Evolutionary conservation across 2,113 vertebrate species (phyloP), one percentile per base, ranked within the genome.

Genomic region (Upupa epops): DNA sequence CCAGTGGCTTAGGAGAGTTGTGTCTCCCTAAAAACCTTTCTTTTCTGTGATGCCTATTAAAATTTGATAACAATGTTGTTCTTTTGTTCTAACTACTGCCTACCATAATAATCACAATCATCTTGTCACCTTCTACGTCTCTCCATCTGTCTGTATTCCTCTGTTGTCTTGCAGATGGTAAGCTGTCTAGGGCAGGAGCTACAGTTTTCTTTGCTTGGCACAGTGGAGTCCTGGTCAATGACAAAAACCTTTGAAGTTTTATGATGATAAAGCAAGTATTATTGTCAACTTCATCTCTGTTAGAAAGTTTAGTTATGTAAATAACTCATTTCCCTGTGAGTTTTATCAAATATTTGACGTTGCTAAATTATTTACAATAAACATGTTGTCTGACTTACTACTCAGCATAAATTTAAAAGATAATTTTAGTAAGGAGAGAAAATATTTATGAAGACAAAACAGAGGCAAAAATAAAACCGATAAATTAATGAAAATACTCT

Each of bases 401-500:
- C 80, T 96, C 92, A 94, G 93, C 90, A 93, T 92, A 91, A 94
- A 88, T 94, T 84, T 78, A 42, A 71, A 93, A 93, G 66, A 49
- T 72, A 92, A 93, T 75, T 95, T 93, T 91, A 94, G 86, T 32
- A 61, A 2, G 6, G 77, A 18, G 78, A 93, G 86, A 66, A 93
- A 95, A 93, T 93, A 96, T 94, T 96, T 86, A 92, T 96, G 89
- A 95, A 84, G 68, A 59, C 37, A 79, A 84, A 65, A 14, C 24
- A 70, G 81, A 79, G 52, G 59, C 69, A 89, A 74, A 95, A 93
- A 76, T 90, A 72, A 45, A 65, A 70, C 24, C 75, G 61, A 70
- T 90, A 93, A 92, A 78, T 92, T 90, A 86, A 84, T 96, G 80
- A 94, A 90, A 86, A 72, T 82, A 56, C 34, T 24, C 61, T 40